Base-by-base conservation (phyloP, 1,140 invertebrate genomes). In the Aleiodes sp. region DNA sequence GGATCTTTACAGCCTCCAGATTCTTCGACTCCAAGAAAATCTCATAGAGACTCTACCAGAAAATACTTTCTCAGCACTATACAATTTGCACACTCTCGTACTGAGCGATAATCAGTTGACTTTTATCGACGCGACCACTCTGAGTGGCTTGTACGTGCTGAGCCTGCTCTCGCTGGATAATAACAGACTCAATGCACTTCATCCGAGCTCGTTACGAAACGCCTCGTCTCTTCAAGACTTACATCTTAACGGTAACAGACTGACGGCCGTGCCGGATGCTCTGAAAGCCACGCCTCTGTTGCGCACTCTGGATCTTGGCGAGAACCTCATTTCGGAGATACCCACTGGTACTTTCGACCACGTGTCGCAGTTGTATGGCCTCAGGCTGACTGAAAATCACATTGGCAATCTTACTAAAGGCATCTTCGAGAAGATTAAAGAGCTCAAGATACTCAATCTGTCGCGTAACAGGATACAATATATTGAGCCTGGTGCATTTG, bases 221-320 rank as follows among this genome's bases (percentile, higher is more conserved):
- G 93, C 93, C 76, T 92, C 92, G 52, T 92, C 91, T 70, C 85
- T 98, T 62, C 92, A 94, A 84, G 94, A 96, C 82, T 86, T 98
- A 57, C 94, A 96, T 87, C 87, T 98, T 59, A 94, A 96, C 84
- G 91, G 93, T 74, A 98, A 98, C 84, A 91, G 92, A 79, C 86
- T 98, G 70, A 88, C 90, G 71, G 87, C 90, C 71, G 91, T 98
- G 52, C 96, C 96, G n/a, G 88, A 91, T 74, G 94, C 94, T n/a
- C 82, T 98, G 19, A 89, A 89, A 76, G 90, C 92, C 78, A 91
- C 97, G 67, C 92, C 92, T 7, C 88, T 93, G 73, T 86, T 98
- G 37, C 94, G 93, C 80, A 95, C 93, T 26, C 86, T 98, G 56
- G 95, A 97, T 86, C 88, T 97, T 73, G 94, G 94, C 37, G 94